phyloP scores from a whole-genome alignment of 2,113 vertebrate genomes.

The Hippocampus barbouri region DNA sequence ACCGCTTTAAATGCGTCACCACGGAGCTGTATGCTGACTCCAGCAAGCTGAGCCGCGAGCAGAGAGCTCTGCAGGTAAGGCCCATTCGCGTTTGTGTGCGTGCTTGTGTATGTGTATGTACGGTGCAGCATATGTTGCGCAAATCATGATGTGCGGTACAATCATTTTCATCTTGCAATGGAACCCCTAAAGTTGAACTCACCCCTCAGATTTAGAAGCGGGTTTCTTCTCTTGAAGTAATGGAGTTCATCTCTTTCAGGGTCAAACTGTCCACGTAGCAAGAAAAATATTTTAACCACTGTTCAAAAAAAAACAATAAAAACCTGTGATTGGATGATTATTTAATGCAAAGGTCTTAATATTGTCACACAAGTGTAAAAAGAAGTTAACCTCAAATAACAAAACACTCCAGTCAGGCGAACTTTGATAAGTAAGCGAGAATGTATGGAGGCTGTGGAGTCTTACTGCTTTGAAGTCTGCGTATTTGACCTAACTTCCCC shows the following conservation, averaged over 20 bases:
- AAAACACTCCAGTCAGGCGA: not conserved
- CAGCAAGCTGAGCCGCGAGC: conserved; percentile 96
- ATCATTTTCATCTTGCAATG: not conserved
- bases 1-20: conserved; percentile 97
- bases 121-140: conserved; percentile 17
- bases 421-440: too few relatives aligned
- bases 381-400: not conserved
- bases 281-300: not conserved
- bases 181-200: not conserved
- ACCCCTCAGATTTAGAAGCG: conserved; percentile 27
- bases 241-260: not conserved
- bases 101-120: not conserved
- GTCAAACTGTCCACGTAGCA: not conserved
- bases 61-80: conserved; percentile 97
- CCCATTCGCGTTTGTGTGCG: conserved; percentile 18
- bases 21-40: conserved; percentile 97
- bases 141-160: not conserved
- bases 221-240: conserved; percentile 3
- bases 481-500: not conserved
- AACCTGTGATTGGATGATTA: not conserved
- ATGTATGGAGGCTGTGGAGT: not conserved
- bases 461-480: not conserved
- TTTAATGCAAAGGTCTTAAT: not conserved
- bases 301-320: not conserved
- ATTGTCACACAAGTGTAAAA: not conserved